Conservation (phyloP, 2,113 vertebrate genomes). For the Protobothrops flavoviridis region DNA sequence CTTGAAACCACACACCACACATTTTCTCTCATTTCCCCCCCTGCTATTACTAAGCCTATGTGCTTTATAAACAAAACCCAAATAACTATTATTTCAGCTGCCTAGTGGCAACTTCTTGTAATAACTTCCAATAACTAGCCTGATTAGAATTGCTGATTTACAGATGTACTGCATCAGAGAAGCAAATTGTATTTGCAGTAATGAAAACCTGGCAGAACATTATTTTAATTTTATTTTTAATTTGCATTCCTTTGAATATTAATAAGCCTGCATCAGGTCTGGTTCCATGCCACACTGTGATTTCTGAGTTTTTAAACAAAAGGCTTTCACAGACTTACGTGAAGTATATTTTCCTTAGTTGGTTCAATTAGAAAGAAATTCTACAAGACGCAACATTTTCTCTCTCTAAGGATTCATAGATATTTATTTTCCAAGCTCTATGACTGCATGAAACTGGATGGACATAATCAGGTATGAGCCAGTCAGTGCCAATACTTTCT, state of each 20-base stretch:
- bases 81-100: not conserved
- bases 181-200: slow-evolving; percentile 38
- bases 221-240: slow-evolving; percentile 46
- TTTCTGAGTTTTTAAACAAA: slow-evolving; percentile 33
- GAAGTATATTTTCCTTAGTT: slow-evolving; percentile 10
- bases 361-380: slow-evolving; percentile 27
- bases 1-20: not conserved
- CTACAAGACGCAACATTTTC: slow-evolving; percentile 29
- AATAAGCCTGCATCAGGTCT: not conserved
- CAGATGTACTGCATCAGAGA: not conserved
- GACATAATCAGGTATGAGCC: slow-evolving; percentile 4
- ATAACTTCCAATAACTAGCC: not conserved
- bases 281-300: slow-evolving; percentile 9
- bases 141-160: not conserved
- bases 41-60: not conserved
- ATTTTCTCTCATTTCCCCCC: not conserved
- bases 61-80: not conserved
- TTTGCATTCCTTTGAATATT: not conserved
- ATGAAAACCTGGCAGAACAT: slow-evolving; percentile 23
- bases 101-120: not conserved
- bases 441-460: slow-evolving; percentile 31
- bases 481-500: slow-evolving; percentile 23
- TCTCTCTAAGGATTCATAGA: slow-evolving; percentile 9
- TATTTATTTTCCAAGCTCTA: slow-evolving; percentile 32
- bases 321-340: not conserved